Evolutionary conservation across 1,140 invertebrate genomes (phyloP).

Genomic region (Drosophila varians): DNA sequence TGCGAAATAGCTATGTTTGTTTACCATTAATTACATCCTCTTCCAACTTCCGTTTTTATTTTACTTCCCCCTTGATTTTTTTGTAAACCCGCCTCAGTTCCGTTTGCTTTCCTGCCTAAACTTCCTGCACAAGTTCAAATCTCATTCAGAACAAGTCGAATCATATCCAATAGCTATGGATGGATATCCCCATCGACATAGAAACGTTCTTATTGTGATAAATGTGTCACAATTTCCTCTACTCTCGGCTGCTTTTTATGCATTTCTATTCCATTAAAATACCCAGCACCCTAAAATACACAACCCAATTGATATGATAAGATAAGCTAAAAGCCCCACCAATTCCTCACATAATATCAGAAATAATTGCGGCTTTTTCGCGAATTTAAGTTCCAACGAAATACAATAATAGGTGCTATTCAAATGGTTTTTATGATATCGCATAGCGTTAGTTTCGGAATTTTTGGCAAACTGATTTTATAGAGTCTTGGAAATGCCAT

Average conservation of each 20-base stretch:
- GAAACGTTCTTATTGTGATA: too few relatives aligned
- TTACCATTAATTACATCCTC: conserved; percentile 3
- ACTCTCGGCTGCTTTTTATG: too few relatives aligned
- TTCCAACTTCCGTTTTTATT: not conserved
- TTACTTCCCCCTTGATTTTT: too few relatives aligned
- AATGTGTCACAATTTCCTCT: too few relatives aligned
- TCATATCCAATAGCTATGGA: conserved; percentile 13
- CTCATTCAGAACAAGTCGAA: not conserved
- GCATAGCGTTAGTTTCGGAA: not conserved
- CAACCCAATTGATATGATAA: conserved; percentile 42
- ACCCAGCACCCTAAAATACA: not conserved
- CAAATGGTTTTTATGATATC: not conserved
- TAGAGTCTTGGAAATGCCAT: conserved; percentile 16
- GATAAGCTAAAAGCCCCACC: conserved; percentile 43
- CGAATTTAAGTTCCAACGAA: not conserved
- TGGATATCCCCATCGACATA: conserved; percentile 1
- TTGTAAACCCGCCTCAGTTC: conserved; percentile 6
- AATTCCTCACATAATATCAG: conserved; percentile 1
- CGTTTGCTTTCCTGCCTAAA: conserved; percentile 4
- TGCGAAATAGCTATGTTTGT: conserved; percentile 1
- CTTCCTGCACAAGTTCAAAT: conserved; percentile 12
- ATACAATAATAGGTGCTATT: conserved; percentile 24
- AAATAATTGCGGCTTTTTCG: conserved; percentile 2
- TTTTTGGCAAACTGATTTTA: not conserved
- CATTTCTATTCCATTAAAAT: too few relatives aligned